These are phyloP conservation scores for Pampus argenteus DNA, from an alignment of 2,797 vertebrate genomes.

Conservation along the genomic window DNA sequence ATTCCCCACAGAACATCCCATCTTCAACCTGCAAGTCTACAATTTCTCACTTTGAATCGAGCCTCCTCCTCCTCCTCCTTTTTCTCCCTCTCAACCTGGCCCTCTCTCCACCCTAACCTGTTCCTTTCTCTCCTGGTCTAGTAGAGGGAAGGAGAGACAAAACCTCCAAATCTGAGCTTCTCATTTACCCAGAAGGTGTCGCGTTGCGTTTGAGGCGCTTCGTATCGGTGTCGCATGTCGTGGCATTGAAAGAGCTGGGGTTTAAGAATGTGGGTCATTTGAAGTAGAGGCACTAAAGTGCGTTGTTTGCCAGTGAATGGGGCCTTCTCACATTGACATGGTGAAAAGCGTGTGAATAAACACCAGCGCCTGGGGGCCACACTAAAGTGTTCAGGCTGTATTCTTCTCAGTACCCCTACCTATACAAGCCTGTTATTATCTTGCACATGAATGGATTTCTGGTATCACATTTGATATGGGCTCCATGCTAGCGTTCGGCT, in stretches of 20 bases:
- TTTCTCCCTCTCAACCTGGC: constrained; percentile 28
- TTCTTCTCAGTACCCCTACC: constrained; percentile 79
- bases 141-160: constrained; percentile 59
- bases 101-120: constrained; percentile 72
- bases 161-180: constrained; percentile 79
- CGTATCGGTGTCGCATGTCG: constrained; percentile 80
- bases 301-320: constrained; percentile 86
- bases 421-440: constrained; percentile 80
- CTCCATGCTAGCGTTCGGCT: constrained; percentile 32
- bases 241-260: constrained; percentile 79
- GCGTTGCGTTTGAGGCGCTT: constrained; percentile 79
- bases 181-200: constrained; percentile 79
- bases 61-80: constrained; percentile 9
- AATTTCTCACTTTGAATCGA: constrained; percentile 60
- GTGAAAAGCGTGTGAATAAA: constrained; percentile 87
- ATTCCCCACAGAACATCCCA: constrained; percentile 67
- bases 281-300: constrained; percentile 87
- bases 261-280: constrained; percentile 88
- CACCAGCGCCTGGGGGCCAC: constrained; percentile 79
- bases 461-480: constrained; percentile 73
- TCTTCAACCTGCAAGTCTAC: constrained; percentile 58
- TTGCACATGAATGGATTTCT: constrained; percentile 71
- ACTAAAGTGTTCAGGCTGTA: constrained; percentile 80
- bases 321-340: constrained; percentile 84
- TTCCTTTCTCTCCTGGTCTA: constrained; percentile 54